A percentile compares a stretch with the other conserved stretches of the same genome.
These are phyloP conservation scores for Pterois miles DNA, from an alignment of 2,797 vertebrate genomes.

Conservation along the genomic window DNA sequence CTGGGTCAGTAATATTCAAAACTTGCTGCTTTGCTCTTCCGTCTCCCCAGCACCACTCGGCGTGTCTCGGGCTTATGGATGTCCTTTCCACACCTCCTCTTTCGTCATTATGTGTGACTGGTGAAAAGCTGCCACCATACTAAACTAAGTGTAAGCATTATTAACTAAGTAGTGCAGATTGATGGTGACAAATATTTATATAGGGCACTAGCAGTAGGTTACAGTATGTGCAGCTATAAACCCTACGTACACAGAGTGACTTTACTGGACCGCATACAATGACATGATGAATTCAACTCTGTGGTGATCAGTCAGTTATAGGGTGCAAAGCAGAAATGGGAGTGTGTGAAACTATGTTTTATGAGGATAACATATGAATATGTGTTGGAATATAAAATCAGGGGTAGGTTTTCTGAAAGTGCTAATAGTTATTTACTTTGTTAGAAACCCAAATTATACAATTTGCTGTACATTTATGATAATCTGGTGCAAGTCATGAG, in stretches of 20 bases:
- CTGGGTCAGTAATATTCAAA: slow-evolving; percentile 99
- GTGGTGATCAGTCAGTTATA: not conserved
- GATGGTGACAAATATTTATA: slow-evolving; percentile 58
- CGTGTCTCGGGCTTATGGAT: slow-evolving; percentile 74
- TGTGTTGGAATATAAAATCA: not conserved
- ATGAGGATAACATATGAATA: not conserved
- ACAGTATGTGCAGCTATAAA: slow-evolving; percentile 36
- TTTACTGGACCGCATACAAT: slow-evolving; percentile 16
- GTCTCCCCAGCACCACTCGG: slow-evolving; percentile 56
- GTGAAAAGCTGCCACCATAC: slow-evolving; percentile 67
- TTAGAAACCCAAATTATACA: slow-evolving; percentile 2
- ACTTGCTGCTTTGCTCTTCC: slow-evolving; percentile 89
- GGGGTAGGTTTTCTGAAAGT: not conserved
- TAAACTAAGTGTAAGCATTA: slow-evolving; percentile 70
- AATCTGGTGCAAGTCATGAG: not conserved
- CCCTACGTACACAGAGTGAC: not conserved
- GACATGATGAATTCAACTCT: slow-evolving; percentile 22
- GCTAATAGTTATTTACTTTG: not conserved
- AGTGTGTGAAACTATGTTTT: slow-evolving; percentile 5
- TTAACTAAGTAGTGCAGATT: slow-evolving; percentile 62
- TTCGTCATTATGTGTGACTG: slow-evolving; percentile 62
- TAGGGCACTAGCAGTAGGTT: slow-evolving; percentile 10
- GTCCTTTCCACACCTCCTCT: slow-evolving; percentile 65
- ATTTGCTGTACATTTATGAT: not conserved
- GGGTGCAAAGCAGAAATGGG: not conserved